Evolutionary conservation across 2,888 invertebrate genomes (phyloP), one percentile per base, ranked within the genome.

Genomic region (Argyra leucocephala): DNA sequence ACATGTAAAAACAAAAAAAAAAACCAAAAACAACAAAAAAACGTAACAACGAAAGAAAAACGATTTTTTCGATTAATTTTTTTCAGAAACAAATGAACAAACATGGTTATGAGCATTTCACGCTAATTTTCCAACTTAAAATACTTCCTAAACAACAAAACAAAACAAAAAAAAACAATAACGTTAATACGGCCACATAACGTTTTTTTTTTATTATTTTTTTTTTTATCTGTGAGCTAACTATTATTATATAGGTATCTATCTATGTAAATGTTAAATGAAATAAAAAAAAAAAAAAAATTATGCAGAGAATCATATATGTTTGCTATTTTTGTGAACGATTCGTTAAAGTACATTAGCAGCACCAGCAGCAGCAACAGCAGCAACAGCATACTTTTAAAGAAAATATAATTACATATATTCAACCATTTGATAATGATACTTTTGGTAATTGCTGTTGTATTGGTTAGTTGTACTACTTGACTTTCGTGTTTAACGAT

Each of bases 21-120:
- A 37, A 37, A 48, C n/a, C n/a, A 31, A 31, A 6, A 31, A 31
- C 10, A 31, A 31, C 10, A 31, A 31, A 12, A 31, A 7, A 26
- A 26, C 7, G 26, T 31, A 31, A 31, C 31, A 10, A 6, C 31
- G n/a, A n/a, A n/a, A n/a, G n/a, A n/a, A n/a, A n/a, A n/a, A n/a
- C n/a, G n/a, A n/a, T n/a, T n/a, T n/a, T 31, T 31, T 31, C 5
- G 31, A 7, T 31, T 31, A 7, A 7, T 31, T 31, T 31, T 7
- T 31, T 31, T 7, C 10, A 31, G 31, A 10, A 31, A 31, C 10
- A 31, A 31, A 31, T 31, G 10, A 31, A 31, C 48, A 1, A 48
- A 48, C 18, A 48, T 48, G 48, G 48, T 48, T 48, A 48, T 48
- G 48, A 48, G 48, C 48, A 48, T 48, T 48, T 48, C 48, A 48